Evolutionary conservation across 2,797 vertebrate species (phyloP).

Genomic region (Leontopithecus rosalia): DNA sequence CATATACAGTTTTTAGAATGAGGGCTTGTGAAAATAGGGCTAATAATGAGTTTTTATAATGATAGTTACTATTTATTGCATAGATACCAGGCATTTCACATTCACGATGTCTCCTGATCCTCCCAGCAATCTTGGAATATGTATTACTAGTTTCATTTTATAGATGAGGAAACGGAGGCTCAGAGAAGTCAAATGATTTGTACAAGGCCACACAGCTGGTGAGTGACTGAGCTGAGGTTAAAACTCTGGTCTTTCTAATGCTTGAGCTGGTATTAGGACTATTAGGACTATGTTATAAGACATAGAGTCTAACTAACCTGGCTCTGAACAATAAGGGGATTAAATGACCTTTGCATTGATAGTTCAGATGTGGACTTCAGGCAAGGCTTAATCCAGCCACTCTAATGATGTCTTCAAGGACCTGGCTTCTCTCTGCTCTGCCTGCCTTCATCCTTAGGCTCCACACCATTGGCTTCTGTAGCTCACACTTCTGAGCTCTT

Average conservation of each 20-base stretch:
- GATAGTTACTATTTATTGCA: background rate
- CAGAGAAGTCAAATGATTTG: background rate
- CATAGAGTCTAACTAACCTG: background rate
- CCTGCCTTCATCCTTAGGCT: background rate
- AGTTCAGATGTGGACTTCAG: background rate
- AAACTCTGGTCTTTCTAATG: background rate
- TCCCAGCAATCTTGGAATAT: background rate
- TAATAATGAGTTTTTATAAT: slow-evolving; percentile 5
- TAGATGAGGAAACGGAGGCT: slow-evolving; percentile 13
- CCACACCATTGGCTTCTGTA: accelerated
- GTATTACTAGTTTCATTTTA: background rate
- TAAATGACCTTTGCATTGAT: background rate
- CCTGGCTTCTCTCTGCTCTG: background rate
- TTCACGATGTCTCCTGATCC: background rate
- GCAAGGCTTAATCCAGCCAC: background rate
- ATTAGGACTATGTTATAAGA: background rate
- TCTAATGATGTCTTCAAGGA: background rate
- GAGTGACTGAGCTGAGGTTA: background rate
- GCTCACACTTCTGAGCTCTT: background rate
- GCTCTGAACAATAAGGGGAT: background rate
- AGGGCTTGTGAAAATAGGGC: slow-evolving; percentile 1
- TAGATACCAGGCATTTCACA: background rate
- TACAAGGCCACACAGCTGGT: background rate
- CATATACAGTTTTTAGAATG: background rate
- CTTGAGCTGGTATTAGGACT: background rate